Base-by-base conservation (phyloP, 1,140 invertebrate genomes). In the Caenorhabditis latens region DNA sequence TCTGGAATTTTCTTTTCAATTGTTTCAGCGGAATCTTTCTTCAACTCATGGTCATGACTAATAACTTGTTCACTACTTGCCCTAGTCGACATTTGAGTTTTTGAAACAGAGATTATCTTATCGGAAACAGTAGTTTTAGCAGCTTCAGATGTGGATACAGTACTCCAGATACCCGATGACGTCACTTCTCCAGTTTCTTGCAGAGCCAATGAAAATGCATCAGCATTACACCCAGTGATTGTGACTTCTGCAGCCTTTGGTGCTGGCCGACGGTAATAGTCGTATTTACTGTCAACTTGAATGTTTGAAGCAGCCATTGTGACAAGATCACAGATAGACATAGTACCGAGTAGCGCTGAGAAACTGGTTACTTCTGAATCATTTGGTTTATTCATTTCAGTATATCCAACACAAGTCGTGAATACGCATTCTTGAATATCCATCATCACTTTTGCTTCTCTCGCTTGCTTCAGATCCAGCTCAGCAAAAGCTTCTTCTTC, bases 391-490 rank as follows among this genome's bases (percentile, higher is more conserved):
- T 50, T 79, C 46, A 79, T 50, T 50, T 79, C 71, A 50, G 71
- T 21, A 24, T 79, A 79, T 21, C 71, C 43, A 14, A 46, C 53
- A 79, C 71, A 79, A 24, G 71, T 79, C 5, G 71, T 79, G 46
- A 79, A 79, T 9, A 79, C 71, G 13, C 71, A 79, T 50, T 79
- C 71, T 24, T 79, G 71, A 50, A 79, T 48, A 79, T 79, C 71
- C 71, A 79, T 79, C 71, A 79, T 79, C 7, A 79, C 71, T 79
- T 79, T 79, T 24, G 71, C 43, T 79, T 79, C 71, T 79, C 71
- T 48, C 21, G 71, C 71, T 79, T 79, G 46, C 13, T 79, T 79
- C 71, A 79, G 42, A 79, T 79, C 71, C 43, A 79, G 24, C 40
- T 79, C 71, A 50, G 71, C 71, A 53, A 79, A 79, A 2, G 71